phyloP scores from a whole-genome alignment of 1,140 invertebrate genomes.

The Euborellia annulipes region DNA sequence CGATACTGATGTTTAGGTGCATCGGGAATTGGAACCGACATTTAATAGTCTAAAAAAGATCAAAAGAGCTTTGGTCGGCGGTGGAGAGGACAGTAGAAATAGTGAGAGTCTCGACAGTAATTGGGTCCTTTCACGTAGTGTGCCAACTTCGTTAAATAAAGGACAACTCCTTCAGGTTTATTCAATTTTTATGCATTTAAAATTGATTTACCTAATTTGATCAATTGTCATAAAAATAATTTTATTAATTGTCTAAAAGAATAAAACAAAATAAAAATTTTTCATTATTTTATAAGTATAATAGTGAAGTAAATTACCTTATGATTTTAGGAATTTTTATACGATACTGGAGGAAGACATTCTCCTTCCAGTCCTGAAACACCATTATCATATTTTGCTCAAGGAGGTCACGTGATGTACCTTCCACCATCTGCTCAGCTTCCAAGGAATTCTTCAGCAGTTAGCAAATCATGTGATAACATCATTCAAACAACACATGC shows the following conservation, averaged over 20 bases:
- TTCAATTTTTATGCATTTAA: slow-evolving; percentile 2
- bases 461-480: not conserved
- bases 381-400: slow-evolving; percentile 31
- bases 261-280: too few relatives aligned
- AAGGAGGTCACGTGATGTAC: slow-evolving; percentile 60
- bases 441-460: not conserved
- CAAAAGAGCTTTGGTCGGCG: slow-evolving; percentile 28
- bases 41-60: slow-evolving; percentile 50
- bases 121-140: slow-evolving; percentile 60
- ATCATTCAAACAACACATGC: not conserved
- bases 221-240: too few relatives aligned
- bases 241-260: too few relatives aligned
- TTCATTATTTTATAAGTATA: too few relatives aligned
- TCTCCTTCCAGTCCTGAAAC: slow-evolving; percentile 27
- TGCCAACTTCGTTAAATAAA: slow-evolving; percentile 57
- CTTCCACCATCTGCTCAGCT: slow-evolving; percentile 32
- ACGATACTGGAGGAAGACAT: slow-evolving; percentile 20
- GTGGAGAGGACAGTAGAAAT: slow-evolving; percentile 28
- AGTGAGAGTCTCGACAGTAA: slow-evolving; percentile 39
- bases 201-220: slow-evolving; percentile 8
- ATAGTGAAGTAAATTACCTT: too few relatives aligned
- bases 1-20: too few relatives aligned
- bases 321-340: not conserved
- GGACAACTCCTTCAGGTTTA: slow-evolving; percentile 20
- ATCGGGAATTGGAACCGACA: slow-evolving; percentile 17